Base-by-base conservation (phyloP, 2,113 vertebrate species). In the Hoplias malabaricus region DNA sequence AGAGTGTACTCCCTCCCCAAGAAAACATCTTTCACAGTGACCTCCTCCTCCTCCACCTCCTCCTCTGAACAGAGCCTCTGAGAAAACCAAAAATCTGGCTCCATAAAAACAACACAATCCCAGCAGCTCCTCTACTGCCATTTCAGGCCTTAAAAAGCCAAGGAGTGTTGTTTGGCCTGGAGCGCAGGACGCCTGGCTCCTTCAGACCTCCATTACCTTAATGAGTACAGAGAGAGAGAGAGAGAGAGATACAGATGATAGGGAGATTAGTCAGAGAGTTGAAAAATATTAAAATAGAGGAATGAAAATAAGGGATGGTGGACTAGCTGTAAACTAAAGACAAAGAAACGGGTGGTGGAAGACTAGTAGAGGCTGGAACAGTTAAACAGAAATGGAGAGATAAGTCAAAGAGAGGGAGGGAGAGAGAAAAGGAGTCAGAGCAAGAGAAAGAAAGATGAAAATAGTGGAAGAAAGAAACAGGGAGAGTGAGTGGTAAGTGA, bases 171-270 rank as follows among this genome's bases (percentile, higher is more conserved):
- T 6, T 73, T 65, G 69, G 42, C 69, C 42, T 59, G 14, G 33
- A 74, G 7, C n/a, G 5, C 76, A 42, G 61, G 25, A 67, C 21
- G 40, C 23, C 78, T 83, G 73, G 71, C 69, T 65, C 27, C n/a
- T 21, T 40, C 42, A 66, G 36, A 42, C 53, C 38, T 40, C 73
- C 66, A 73, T 80, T 78, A 65, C 61, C 75, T 79, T 76, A 80
- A 77, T 82, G 40, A 76, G 63, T 70, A 69, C 23, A 43, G 69
- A n/a, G 29, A 57, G 43, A 80, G 33, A 40, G 31, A 69, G 25
- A 80, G 66, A 38, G 53, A 59, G 2, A 54, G 19, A 48, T 12
- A 14, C 1, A 46, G 43, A 46, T n/a, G 43, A 46, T 12, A 46
- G 43, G 4, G 43, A 46, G 43, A n/a, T n/a, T n/a, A n/a, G n/a